Conservation (phyloP, 2,888 invertebrate species). For the Ypsolopha scabrella region DNA sequence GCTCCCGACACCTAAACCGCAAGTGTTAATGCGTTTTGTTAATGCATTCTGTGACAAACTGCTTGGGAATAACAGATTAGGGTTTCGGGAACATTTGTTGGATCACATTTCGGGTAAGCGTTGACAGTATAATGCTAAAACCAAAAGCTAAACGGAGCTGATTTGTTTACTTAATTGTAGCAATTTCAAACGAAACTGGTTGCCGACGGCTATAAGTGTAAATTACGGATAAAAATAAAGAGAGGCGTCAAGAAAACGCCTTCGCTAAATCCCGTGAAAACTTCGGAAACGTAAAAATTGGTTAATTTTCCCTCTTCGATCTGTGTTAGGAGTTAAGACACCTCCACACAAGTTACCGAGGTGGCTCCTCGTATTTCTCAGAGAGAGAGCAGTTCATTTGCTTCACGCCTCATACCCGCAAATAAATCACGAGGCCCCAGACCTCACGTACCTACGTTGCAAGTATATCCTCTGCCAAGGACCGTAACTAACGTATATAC, state of each 20-base stretch:
- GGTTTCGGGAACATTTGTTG: constrained; percentile 2
- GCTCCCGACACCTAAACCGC: constrained; percentile 12
- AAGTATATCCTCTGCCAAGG: constrained; percentile 26
- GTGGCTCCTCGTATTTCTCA: constrained; percentile 51
- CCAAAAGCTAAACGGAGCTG: not conserved
- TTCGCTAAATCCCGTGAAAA: not conserved
- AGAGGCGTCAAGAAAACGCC: no score
- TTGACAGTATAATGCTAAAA: not conserved
- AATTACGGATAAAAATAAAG: not conserved
- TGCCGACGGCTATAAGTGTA: not conserved
- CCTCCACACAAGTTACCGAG: constrained; percentile 29
- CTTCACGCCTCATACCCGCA: constrained; percentile 66
- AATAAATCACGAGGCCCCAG: constrained; percentile 57
- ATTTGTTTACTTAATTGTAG: not conserved
- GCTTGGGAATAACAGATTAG: constrained; percentile 11
- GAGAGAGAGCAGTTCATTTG: constrained; percentile 55
- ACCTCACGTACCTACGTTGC: constrained; percentile 28
- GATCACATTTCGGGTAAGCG: not conserved
- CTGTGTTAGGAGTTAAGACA: constrained; percentile 21
- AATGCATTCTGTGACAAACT: constrained; percentile 29
- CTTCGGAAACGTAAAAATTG: not conserved
- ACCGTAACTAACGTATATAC: not conserved
- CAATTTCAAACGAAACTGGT: no score
- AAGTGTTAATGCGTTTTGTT: constrained; percentile 31
- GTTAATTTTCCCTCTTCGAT: not conserved